Evolutionary conservation across 2,888 invertebrate genomes (phyloP).

Genomic region (Himalopsyche japonica): DNA sequence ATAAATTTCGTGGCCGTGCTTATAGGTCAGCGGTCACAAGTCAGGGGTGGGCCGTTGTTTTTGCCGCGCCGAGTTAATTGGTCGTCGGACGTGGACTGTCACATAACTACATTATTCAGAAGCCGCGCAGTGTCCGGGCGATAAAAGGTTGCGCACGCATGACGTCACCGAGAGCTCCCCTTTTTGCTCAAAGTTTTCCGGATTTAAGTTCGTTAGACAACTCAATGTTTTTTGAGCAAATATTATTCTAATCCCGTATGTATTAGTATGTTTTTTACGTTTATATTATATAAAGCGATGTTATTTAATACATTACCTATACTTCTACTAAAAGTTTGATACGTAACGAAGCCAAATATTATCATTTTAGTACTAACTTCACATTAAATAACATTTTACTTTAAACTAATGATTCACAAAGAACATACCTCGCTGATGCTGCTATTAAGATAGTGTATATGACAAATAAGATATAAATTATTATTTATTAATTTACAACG

Average conservation of each 20-base stretch:
- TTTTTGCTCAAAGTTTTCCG: neutral
- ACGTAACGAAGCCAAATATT: too few species aligned
- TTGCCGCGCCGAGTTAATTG: constrained; percentile 39
- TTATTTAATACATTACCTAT: too few species aligned
- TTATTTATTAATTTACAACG: too few species aligned
- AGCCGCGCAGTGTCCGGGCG: constrained; percentile 22
- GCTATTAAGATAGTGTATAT: too few species aligned
- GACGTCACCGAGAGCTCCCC: neutral
- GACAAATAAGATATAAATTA: too few species aligned
- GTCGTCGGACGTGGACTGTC: constrained; percentile 40
- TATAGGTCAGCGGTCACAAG: constrained; percentile 15
- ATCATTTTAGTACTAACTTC: too few species aligned
- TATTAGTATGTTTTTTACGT: neutral
- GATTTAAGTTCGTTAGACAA: neutral
- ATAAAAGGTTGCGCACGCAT: constrained; percentile 35
- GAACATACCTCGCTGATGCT: too few species aligned
- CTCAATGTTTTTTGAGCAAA: neutral
- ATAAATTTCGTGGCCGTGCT: neutral
- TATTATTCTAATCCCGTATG: neutral
- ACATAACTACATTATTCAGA: constrained; percentile 40
- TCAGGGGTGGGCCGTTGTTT: constrained; percentile 28
- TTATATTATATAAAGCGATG: too few species aligned
- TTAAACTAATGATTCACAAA: too few species aligned
- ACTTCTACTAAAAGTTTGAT: too few species aligned
- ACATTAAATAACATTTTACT: too few species aligned